phyloP scores from a whole-genome alignment of 1,140 invertebrate genomes.

The Cyphomyrmex costatus region DNA sequence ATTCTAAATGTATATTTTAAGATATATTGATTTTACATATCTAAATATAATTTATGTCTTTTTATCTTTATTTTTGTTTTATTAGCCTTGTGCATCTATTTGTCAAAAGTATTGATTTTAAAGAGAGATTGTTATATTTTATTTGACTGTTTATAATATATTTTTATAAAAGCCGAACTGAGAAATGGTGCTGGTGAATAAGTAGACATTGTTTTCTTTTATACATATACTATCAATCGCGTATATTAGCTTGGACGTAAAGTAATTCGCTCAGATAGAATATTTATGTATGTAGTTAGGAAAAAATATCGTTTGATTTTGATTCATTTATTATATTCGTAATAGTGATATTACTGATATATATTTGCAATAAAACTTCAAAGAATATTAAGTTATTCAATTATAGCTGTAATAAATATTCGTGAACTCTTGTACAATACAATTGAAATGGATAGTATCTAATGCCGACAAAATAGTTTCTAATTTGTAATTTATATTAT shows the following conservation, averaged over 20 bases:
- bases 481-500: conserved; percentile 57
- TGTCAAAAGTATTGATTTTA: conserved; percentile 9
- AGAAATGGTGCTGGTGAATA: conserved; percentile 50
- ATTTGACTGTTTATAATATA: not conserved
- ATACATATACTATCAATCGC: not conserved
- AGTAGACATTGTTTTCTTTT: conserved; percentile 5
- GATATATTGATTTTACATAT: conserved; percentile 14
- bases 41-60: not conserved
- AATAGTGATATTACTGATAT: conserved; percentile 43
- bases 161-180: conserved; percentile 5
- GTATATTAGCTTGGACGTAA: not conserved
- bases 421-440: conserved; percentile 6
- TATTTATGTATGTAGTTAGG: not conserved
- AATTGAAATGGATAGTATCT: not conserved
- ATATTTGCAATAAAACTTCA: conserved; percentile 45
- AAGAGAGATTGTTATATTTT: not conserved
- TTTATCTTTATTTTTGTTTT: conserved; percentile 13
- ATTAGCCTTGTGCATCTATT: not conserved
- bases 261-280: not conserved
- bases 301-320: conserved; percentile 29
- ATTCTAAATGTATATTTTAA: conserved; percentile 14
- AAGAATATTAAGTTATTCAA: conserved; percentile 34
- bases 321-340: conserved; percentile 32
- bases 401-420: not conserved
- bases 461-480: not conserved